Percentiles rank a stretch among this genome's conserved stretches.
phyloP scores from a whole-genome alignment of 2,113 vertebrate genomes.

The Furnarius figulus region DNA sequence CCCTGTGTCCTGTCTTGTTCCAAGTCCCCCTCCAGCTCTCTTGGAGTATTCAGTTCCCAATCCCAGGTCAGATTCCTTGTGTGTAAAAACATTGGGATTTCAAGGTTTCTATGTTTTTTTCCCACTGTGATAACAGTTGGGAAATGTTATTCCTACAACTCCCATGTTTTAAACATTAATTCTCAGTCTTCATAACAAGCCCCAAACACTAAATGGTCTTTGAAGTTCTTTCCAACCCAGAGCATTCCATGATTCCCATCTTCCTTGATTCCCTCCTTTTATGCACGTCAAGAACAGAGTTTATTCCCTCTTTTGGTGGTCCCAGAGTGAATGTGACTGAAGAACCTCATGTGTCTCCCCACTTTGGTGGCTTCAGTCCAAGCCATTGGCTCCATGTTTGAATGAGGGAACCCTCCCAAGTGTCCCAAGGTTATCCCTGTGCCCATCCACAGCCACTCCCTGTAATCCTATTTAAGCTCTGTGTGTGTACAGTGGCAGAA shows the following conservation, averaged over 20 bases:
- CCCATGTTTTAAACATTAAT: neutral
- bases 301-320: neutral
- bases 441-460: neutral
- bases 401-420: neutral
- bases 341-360: no score
- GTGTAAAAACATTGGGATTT: no score
- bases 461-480: constrained; percentile 30
- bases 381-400: neutral
- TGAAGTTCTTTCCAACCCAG: neutral
- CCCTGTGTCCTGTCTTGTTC: no score
- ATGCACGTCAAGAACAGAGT: no score
- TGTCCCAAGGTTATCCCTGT: neutral
- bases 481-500: neutral
- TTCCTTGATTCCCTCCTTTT: neutral
- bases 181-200: neutral
- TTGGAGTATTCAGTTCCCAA: no score
- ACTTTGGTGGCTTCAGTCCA: neutral
- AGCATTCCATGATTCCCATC: neutral
- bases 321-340: no score
- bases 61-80: no score
- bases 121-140: no score
- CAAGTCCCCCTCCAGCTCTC: no score
- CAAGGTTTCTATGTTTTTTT: no score
- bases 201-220: neutral
- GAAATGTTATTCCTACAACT: no score